Base-by-base conservation (phyloP, 2,113 vertebrate species). In the Trematocara zebra region DNA sequence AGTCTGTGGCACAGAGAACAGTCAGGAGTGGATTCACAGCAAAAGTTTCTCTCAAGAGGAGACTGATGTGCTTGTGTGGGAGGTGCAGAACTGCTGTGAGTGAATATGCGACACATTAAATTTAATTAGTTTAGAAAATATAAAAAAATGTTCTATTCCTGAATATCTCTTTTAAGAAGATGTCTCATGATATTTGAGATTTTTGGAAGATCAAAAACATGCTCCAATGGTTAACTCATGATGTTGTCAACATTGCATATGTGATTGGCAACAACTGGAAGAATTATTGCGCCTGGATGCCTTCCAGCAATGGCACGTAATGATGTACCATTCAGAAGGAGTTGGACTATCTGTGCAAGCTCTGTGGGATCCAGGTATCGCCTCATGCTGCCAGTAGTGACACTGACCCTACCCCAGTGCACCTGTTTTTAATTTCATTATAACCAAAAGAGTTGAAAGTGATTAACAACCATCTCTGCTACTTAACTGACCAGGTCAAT, bases 21-120 rank as follows among this genome's bases (percentile, higher is more conserved):
- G 82, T 56, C 35, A 57, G 82, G 72, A 53, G 53, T 33, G 37
- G 72, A 84, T 89, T 74, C 56, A 64, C 69, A 49, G 31, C 26
- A 86, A 79, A 86, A 79, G 47, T 78, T 51, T 78, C 52, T 88
- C 86, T 85, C 53, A 5, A 40, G 82, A 84, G 56, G 83, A 86
- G 61, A 72, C n/a, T 54, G 35, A 51, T 69, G 54, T 83, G 31
- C 56, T 81, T 76, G 78, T 85, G 86, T 89, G 49, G 72, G 61
- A 91, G 76, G 52, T 81, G 44, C 18, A 56, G 44, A 51, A 59
- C 35, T 37, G 61, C 61, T 14, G 7, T 15, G 26, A 82, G 49
- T 64, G 76, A 87, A 49, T 82, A 20, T 84, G 59, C 11, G 42
- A 64, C 28, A 14, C 44, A 54, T 78, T 61, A 61, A 82, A 88